Evolutionary conservation across 2,113 vertebrate species (phyloP).

Genomic region (Scalopus aquaticus): DNA sequence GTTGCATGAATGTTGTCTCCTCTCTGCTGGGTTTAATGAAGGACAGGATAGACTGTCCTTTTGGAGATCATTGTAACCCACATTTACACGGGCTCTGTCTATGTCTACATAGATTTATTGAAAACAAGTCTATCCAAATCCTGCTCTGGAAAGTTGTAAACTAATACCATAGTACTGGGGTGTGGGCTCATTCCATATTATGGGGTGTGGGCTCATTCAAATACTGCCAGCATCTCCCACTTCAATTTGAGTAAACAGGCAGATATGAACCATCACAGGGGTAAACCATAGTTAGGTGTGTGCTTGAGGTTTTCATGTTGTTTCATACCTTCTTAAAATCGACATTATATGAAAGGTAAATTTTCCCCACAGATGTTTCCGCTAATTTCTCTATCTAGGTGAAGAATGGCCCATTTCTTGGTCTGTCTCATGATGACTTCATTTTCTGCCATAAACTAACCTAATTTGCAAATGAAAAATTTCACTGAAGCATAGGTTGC

Average conservation of each 20-base stretch:
- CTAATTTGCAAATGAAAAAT: slow-evolving; percentile 86
- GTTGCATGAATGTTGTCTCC: neutral
- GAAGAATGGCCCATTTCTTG: slow-evolving; percentile 77
- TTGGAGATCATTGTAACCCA: neutral
- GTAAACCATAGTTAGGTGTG: neutral
- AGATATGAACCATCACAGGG: neutral
- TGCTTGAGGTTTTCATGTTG: slow-evolving; percentile 7
- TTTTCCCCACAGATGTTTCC: slow-evolving; percentile 75
- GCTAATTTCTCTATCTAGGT: slow-evolving; percentile 81
- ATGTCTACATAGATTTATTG: neutral
- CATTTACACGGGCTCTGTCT: neutral
- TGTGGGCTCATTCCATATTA: neutral
- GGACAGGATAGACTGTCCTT: neutral
- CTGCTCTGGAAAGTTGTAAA: neutral
- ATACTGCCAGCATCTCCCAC: neutral
- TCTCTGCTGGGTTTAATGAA: neutral
- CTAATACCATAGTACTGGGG: rapidly evolving
- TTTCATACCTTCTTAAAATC: slow-evolving; percentile 28
- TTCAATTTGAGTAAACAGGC: neutral
- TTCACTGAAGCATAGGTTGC: slow-evolving; percentile 79
- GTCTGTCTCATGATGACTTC: slow-evolving; percentile 78
- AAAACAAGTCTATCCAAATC: neutral
- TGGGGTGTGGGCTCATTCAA: neutral
- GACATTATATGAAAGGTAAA: slow-evolving; percentile 20
- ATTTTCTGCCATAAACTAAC: slow-evolving; percentile 83